Percentiles rank a stretch among this genome's conserved stretches.
phyloP scores from a whole-genome alignment of 2,113 vertebrate species.

The Aleadryas rufinucha region DNA sequence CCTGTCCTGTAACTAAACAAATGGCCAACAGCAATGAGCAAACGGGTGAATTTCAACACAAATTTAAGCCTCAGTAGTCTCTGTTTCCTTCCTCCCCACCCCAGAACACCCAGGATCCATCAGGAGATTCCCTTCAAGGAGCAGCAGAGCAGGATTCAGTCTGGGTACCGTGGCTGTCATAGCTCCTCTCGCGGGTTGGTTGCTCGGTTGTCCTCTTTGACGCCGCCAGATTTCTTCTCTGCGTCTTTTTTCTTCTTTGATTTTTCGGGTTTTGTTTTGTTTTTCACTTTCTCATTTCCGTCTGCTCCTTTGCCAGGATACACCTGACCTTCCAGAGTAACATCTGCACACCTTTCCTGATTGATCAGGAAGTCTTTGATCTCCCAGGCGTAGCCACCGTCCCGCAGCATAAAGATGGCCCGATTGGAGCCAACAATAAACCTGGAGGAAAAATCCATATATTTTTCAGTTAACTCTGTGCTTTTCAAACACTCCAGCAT shows the following conservation, averaged over 20 bases:
- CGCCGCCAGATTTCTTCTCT: constrained; percentile 12
- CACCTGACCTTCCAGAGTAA: constrained; percentile 95
- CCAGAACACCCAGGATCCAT: background rate
- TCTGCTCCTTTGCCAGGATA: constrained; percentile 86
- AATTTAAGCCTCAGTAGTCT: background rate
- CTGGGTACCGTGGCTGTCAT: constrained; percentile 24
- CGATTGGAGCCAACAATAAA: constrained; percentile 97
- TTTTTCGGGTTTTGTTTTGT: constrained; percentile 76
- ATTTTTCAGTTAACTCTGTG: background rate
- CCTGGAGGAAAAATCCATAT: constrained; percentile 54
- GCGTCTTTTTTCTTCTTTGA: constrained; percentile 79
- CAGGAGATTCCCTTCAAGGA: background rate
- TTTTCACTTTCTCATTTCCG: constrained; percentile 68
- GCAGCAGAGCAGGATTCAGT: background rate
- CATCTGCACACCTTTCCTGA: constrained; percentile 89
- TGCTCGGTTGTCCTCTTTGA: constrained; percentile 76
- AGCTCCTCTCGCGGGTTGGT: constrained; percentile 79
- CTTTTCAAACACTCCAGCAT: background rate
- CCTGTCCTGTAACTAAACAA: constrained; percentile 2
- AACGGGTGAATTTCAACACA: background rate
- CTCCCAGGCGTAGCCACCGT: constrained; percentile 94
- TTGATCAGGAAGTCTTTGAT: constrained; percentile 91
- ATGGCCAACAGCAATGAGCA: background rate
- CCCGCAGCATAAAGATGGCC: constrained; percentile 96
- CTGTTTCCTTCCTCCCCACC: background rate